Conservation (phyloP, 1,140 invertebrate genomes). For the Bombyx mori region ASM3026992v2 NC_085107.1:18284501-18285000, state of each 20-base stretch:
- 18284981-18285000: slow-evolving; percentile 28
- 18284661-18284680: slow-evolving; percentile 74
- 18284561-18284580: slow-evolving; percentile 66
- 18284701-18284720: slow-evolving; percentile 68
- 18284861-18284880: slow-evolving; percentile 56
- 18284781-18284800: slow-evolving; percentile 59
- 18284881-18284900: slow-evolving; percentile 75
- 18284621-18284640: slow-evolving; percentile 70
- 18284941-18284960: slow-evolving; percentile 31
- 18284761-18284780: slow-evolving; percentile 62
- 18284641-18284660: slow-evolving; percentile 75
- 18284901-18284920: slow-evolving; percentile 57
- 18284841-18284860: slow-evolving; percentile 52
- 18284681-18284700: slow-evolving; percentile 68
- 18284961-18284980: slow-evolving; percentile 3
- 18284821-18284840: slow-evolving; percentile 64
- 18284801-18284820: slow-evolving; percentile 60
- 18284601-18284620: slow-evolving; percentile 50
- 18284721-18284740: slow-evolving; percentile 48
- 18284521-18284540: slow-evolving; percentile 39
- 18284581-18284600: slow-evolving; percentile 55
- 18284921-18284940: slow-evolving; percentile 31
- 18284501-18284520: slow-evolving; percentile 34
- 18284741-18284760: slow-evolving; percentile 60
- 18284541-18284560: slow-evolving; percentile 47